Conservation (phyloP, 2,113 vertebrate species). For the Podarcis muralis region DNA sequence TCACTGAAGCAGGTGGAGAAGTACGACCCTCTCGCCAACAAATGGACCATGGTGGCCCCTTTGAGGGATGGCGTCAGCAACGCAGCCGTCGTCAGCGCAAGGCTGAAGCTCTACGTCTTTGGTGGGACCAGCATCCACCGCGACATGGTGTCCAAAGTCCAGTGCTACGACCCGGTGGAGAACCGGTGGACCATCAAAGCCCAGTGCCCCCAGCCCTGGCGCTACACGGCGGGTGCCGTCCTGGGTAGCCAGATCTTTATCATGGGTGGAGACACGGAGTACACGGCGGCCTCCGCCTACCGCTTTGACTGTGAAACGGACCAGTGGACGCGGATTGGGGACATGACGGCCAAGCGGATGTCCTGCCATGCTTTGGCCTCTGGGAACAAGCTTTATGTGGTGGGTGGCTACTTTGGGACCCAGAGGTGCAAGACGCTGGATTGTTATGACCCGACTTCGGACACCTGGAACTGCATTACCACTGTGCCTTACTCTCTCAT, state of each 20-base stretch:
- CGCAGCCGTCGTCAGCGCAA: constrained; percentile 91
- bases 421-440: constrained; percentile 95
- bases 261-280: constrained; percentile 96
- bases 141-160: constrained; percentile 93
- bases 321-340: constrained; percentile 91
- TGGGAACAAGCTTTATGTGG: constrained; percentile 94
- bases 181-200: constrained; percentile 92
- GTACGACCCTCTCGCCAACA: constrained; percentile 87
- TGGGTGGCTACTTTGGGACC: constrained; percentile 94
- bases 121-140: constrained; percentile 91
- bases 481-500: constrained; percentile 96
- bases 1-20: constrained; percentile 94
- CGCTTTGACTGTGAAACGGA: constrained; percentile 92
- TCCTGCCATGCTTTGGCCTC: constrained; percentile 93
- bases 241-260: constrained; percentile 97
- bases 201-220: constrained; percentile 93
- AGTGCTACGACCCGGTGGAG: constrained; percentile 87
- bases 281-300: constrained; percentile 91
- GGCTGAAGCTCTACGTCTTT: constrained; percentile 92
- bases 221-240: constrained; percentile 91
- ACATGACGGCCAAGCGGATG: constrained; percentile 97
- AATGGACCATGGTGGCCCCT: constrained; percentile 94
- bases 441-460: constrained; percentile 91
- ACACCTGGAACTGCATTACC: constrained; percentile 94
- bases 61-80: constrained; percentile 93